Conservation (phyloP, 1,140 invertebrate genomes). For the Scaptomyza montana region DNA sequence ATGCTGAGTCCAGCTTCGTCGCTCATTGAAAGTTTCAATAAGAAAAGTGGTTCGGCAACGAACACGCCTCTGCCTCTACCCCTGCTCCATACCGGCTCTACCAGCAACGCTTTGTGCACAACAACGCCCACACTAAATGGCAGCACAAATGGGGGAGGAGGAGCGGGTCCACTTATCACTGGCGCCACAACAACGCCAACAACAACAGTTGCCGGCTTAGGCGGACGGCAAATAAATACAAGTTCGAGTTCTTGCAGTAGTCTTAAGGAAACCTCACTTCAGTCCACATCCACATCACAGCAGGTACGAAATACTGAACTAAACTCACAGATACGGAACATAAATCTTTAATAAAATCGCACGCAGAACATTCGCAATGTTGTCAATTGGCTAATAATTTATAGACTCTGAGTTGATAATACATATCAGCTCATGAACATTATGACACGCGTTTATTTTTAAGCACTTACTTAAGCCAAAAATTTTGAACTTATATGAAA, state of each 20-base stretch:
- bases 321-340: not conserved
- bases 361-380: constrained; percentile 10
- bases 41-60: constrained; percentile 61
- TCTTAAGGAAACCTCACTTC: constrained; percentile 83
- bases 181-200: constrained; percentile 16
- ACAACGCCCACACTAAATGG: constrained; percentile 54
- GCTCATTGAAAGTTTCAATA: constrained; percentile 83
- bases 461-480: constrained; percentile 51
- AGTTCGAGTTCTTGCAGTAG: constrained; percentile 82
- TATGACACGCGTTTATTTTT: constrained; percentile 37
- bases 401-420: not conserved
- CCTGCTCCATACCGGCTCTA: constrained; percentile 12
- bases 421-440: not conserved
- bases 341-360: not conserved
- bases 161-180: constrained; percentile 25
- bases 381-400: constrained; percentile 27
- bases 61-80: constrained; percentile 19
- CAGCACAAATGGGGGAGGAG: constrained; percentile 26
- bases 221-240: constrained; percentile 76
- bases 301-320: constrained; percentile 59
- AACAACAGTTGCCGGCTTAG: constrained; percentile 33
- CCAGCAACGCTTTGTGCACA: constrained; percentile 12
- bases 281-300: constrained; percentile 82
- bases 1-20: constrained; percentile 76
- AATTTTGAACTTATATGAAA: constrained; percentile 18